Evolutionary conservation across 2,888 invertebrate species (phyloP).

Genomic region (Hirtodrosophila histrioides): DNA sequence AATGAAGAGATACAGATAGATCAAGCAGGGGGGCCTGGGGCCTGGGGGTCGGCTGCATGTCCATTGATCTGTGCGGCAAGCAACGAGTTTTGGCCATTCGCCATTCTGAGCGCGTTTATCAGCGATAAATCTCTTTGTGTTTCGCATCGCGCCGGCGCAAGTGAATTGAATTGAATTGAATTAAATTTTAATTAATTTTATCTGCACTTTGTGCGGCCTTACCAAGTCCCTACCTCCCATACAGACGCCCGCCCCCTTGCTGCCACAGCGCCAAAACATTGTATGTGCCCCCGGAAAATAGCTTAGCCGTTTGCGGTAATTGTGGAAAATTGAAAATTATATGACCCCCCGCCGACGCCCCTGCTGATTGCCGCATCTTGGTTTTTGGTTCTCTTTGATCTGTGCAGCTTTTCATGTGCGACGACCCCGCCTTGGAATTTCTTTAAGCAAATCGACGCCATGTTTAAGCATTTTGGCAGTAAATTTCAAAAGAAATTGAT

Average conservation of each 20-base stretch:
- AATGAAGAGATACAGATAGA: background rate
- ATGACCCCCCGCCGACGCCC: background rate
- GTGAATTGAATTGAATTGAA: slow-evolving; percentile 78
- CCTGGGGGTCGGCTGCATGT: slow-evolving; percentile 4
- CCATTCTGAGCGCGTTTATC: slow-evolving; percentile 79
- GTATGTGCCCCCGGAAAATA: slow-evolving; percentile 44
- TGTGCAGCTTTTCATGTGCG: slow-evolving; percentile 66
- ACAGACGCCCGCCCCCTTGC: background rate
- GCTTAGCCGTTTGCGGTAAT: slow-evolving; percentile 58
- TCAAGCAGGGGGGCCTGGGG: background rate
- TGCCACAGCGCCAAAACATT: slow-evolving; percentile 6
- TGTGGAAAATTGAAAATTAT: slow-evolving; percentile 80
- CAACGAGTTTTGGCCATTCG: slow-evolving; percentile 54
- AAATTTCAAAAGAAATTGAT: slow-evolving; percentile 80
- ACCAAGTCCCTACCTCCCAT: background rate
- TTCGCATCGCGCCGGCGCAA: slow-evolving; percentile 78
- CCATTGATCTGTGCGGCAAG: slow-evolving; percentile 65
- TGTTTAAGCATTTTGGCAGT: slow-evolving; percentile 81
- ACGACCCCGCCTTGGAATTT: slow-evolving; percentile 62
- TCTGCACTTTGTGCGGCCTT: slow-evolving; percentile 64
- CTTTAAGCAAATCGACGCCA: slow-evolving; percentile 83
- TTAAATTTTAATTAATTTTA: slow-evolving; percentile 80
- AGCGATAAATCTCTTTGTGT: slow-evolving; percentile 81
- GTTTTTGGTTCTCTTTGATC: slow-evolving; percentile 66
- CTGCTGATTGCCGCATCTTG: background rate